These are phyloP conservation scores for Oryzias dopingdopingensis DNA, from an alignment of 2,797 vertebrate species.

Conservation along the genomic window DNA sequence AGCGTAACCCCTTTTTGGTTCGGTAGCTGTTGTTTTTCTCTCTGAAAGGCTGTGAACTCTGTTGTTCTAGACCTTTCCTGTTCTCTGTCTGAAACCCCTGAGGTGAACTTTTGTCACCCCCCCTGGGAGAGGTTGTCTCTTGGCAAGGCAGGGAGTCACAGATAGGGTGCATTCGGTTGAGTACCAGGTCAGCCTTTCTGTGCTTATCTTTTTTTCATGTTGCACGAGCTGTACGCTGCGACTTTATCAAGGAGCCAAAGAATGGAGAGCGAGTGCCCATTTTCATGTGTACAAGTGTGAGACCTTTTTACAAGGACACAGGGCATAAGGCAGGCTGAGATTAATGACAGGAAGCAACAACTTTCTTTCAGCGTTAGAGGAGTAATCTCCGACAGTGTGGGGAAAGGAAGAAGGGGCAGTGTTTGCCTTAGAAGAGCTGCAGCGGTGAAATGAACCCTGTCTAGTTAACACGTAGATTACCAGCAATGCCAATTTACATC, in stretches of 20 bases:
- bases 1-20: background rate
- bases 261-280: background rate
- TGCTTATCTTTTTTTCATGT: conserved; percentile 58
- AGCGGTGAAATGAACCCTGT: conserved; percentile 5
- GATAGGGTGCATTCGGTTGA: conserved; percentile 19
- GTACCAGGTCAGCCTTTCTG: conserved; percentile 43
- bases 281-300: conserved; percentile 1
- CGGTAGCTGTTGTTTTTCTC: conserved; percentile 3
- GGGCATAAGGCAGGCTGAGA: conserved; percentile 51
- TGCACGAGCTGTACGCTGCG: conserved; percentile 29
- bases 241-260: conserved; percentile 17
- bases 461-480: conserved; percentile 16
- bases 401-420: conserved; percentile 3
- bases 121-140: conserved; percentile 31
- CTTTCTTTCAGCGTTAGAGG: conserved; percentile 53
- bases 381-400: conserved; percentile 31
- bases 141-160: conserved; percentile 19
- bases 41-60: conserved; percentile 9
- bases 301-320: conserved; percentile 49
- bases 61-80: conserved; percentile 25
- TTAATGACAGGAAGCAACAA: conserved; percentile 61
- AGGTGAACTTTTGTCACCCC: conserved; percentile 36
- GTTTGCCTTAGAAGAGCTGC: background rate
- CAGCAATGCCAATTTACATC: conserved; percentile 6
- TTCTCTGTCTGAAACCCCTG: conserved; percentile 23